phyloP scores from a whole-genome alignment of 2,797 vertebrate species.

The Urophycis tenuis region DNA sequence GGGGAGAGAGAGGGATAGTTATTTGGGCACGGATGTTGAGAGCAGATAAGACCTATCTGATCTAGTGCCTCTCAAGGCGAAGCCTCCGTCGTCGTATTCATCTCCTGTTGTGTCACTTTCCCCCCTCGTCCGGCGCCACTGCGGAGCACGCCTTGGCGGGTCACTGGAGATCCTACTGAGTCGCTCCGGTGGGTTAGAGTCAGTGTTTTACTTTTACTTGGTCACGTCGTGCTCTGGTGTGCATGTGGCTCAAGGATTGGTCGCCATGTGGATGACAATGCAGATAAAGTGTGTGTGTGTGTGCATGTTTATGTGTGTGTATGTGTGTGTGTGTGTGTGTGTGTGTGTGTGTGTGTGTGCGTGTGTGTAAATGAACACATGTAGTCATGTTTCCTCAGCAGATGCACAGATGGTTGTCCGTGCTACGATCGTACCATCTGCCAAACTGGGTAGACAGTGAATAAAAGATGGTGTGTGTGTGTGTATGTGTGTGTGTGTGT shows the following conservation, averaged over 20 bases:
- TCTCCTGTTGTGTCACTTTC: slow-evolving; percentile 10
- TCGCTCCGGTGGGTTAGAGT: background rate
- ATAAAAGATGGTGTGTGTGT: no score
- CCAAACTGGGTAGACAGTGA: no score
- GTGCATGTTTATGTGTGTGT: background rate
- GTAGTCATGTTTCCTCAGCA: background rate
- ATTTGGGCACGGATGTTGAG: background rate
- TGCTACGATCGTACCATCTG: background rate
- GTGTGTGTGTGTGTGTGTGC: background rate
- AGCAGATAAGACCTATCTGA: slow-evolving; percentile 27
- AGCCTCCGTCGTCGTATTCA: slow-evolving; percentile 36
- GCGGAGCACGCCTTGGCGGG: background rate
- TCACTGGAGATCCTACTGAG: background rate
- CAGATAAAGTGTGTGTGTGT: background rate
- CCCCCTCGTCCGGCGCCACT: background rate
- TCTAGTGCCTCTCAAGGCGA: slow-evolving; percentile 19
- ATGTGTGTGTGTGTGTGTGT: background rate
- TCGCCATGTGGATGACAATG: background rate
- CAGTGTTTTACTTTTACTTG: no score
- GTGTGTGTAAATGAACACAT: background rate
- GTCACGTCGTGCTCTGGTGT: background rate
- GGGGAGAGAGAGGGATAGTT: background rate
- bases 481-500: no score
- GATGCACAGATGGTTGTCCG: background rate
- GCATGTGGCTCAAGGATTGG: background rate